Evolutionary conservation across 2,888 invertebrate genomes (phyloP).

Genomic region (Sisyra nigra): DNA sequence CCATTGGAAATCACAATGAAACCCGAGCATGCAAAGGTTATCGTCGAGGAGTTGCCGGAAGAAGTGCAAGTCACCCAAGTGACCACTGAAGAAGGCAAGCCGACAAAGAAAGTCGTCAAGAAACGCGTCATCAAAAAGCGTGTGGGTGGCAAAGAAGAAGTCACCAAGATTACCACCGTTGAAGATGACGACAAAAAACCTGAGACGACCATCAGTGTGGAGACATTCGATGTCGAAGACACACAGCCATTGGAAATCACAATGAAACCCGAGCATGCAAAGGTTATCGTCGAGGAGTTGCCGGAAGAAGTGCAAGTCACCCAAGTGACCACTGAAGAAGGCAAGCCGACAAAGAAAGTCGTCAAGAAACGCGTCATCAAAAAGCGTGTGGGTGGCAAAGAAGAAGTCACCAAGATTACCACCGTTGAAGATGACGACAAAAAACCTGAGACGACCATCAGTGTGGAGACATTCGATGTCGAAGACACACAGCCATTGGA

Average conservation of each 20-base stretch:
- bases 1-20: conserved; percentile 12
- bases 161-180: conserved; percentile 25
- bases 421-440: conserved; percentile 24
- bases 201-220: conserved; percentile 16
- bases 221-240: conserved; percentile 10
- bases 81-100: conserved; percentile 19
- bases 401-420: conserved; percentile 17
- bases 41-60: conserved; percentile 17
- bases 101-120: conserved; percentile 17
- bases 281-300: conserved; percentile 10
- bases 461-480: conserved; percentile 16
- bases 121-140: conserved; percentile 15
- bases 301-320: conserved; percentile 16
- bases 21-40: conserved; percentile 11
- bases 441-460: conserved; percentile 24
- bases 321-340: conserved; percentile 22
- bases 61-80: conserved; percentile 20
- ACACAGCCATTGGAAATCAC: conserved; percentile 10
- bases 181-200: conserved; percentile 24
- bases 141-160: conserved; percentile 13
- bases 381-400: conserved; percentile 16
- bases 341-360: conserved; percentile 23
- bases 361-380: conserved; percentile 17
- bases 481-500: conserved; percentile 12
- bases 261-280: conserved; percentile 12